These are phyloP conservation scores for Capitulum mitella DNA, from an alignment of 2,888 invertebrate species.

Conservation along the genomic window DNA sequence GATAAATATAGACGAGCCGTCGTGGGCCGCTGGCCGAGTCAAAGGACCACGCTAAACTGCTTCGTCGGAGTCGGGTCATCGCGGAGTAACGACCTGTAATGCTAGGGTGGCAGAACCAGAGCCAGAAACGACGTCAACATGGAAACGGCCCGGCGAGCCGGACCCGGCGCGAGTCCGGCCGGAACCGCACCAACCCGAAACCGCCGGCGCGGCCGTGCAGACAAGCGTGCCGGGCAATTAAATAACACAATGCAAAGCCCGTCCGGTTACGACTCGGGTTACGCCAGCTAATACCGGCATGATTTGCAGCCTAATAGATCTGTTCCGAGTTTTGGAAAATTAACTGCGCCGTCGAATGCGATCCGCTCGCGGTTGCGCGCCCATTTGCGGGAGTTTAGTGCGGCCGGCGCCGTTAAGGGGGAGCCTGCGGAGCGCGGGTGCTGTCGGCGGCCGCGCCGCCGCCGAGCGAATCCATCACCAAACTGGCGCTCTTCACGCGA, in stretches of 20 bases:
- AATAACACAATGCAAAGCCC: not conserved
- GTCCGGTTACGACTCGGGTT: not conserved
- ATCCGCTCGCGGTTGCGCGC: not conserved
- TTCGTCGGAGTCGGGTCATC: not conserved
- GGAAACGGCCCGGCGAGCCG: not conserved
- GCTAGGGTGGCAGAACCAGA: not conserved
- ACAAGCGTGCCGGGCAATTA: not conserved
- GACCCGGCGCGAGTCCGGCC: too few species aligned
- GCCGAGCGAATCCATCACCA: slow-evolving; percentile 3
- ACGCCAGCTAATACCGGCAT: not conserved
- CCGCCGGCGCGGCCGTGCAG: too few species aligned
- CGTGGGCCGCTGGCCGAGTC: not conserved
- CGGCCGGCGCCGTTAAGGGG: not conserved
- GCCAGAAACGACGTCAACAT: not conserved
- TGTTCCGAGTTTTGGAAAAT: slow-evolving; percentile 15
- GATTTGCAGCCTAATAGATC: slow-evolving; percentile 11
- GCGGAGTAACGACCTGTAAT: not conserved
- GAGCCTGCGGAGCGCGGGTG: not conserved
- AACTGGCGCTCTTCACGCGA: not conserved
- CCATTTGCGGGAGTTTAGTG: slow-evolving; percentile 1
- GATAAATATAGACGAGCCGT: slow-evolving; percentile 9
- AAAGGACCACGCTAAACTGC: not conserved
- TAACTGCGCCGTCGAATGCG: not conserved
- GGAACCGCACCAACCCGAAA: too few species aligned
- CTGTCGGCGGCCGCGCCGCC: not conserved